A percentile compares a stretch with the other conserved stretches of the same genome.
phyloP scores from a whole-genome alignment of 2,888 invertebrate species.

The Pelosia muscerda region DNA sequence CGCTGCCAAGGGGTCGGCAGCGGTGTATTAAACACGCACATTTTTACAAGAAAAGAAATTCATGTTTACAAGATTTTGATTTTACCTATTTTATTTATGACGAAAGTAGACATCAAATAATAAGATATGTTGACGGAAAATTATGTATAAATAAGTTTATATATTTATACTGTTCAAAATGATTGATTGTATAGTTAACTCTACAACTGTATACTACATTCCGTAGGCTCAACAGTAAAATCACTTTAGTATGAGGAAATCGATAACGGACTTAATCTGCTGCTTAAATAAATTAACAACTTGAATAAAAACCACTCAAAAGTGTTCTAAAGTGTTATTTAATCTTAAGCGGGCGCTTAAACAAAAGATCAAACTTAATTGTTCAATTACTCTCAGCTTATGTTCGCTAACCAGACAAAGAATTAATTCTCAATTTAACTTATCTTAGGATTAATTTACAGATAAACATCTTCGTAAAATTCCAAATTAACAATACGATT shows the following conservation, averaged over 20 bases:
- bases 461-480: constrained; percentile 17
- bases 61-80: no score
- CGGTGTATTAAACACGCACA: no score
- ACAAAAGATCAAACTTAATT: constrained; percentile 46
- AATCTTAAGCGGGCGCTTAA: constrained; percentile 19
- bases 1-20: no score
- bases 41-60: no score
- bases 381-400: constrained; percentile 45
- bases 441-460: constrained; percentile 28
- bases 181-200: no score
- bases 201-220: no score
- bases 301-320: constrained; percentile 18
- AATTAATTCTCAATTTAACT: constrained; percentile 37
- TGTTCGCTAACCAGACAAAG: constrained; percentile 36
- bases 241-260: not conserved
- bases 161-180: no score
- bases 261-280: not conserved
- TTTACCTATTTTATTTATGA: no score
- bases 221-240: not conserved
- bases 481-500: not conserved
- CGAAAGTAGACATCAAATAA: no score
- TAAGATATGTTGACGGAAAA: no score
- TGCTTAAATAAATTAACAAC: not conserved
- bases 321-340: constrained; percentile 22
- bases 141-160: no score